phyloP scores from a whole-genome alignment of 2,113 vertebrate genomes.

The human region GRCh38 chr22:46188001-46188500 shows the following conservation, averaged over 20 bases:
- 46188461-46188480: accelerated
- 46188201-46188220: background rate
- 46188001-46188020: background rate
- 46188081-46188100: accelerated
- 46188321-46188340: accelerated
- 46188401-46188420: background rate
- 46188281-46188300: background rate
- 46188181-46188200: background rate
- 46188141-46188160: background rate
- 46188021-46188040: background rate
- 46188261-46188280: no score
- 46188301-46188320: background rate
- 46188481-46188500: accelerated
- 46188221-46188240: accelerated
- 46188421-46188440: accelerated
- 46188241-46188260: accelerated
- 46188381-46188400: background rate
- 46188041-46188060: background rate
- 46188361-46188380: background rate
- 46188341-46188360: background rate
- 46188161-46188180: background rate
- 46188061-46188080: background rate
- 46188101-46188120: background rate
- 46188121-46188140: background rate
- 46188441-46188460: background rate